Evolutionary conservation across 23 tunicate species (phyloP).

Genomic region (Ascidia mentula): DNA sequence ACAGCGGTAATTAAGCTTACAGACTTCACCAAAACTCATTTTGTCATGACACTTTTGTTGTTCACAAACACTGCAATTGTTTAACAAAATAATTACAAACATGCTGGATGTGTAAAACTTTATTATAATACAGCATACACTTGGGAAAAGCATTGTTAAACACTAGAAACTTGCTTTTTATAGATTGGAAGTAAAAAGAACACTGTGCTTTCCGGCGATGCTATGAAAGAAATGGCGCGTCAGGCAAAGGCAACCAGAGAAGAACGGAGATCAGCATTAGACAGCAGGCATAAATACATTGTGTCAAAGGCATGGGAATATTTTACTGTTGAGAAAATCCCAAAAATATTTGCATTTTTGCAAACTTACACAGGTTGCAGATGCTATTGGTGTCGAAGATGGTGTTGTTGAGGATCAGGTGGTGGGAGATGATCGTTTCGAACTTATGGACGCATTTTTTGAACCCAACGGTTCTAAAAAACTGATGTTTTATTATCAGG

Average conservation of each 20-base stretch:
- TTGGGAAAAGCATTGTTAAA: too few relatives aligned
- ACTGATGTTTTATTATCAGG: conserved; percentile 87
- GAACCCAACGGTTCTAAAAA: conserved; percentile 63
- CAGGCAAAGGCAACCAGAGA: conserved; percentile 79
- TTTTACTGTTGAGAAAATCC: too few relatives aligned
- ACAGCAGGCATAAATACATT: conserved; percentile 65
- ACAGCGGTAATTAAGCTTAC: conserved; percentile 27
- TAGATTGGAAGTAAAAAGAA: conserved; percentile 58
- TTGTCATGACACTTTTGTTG: too few relatives aligned
- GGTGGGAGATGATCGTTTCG: conserved; percentile 74
- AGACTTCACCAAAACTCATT: too few relatives aligned
- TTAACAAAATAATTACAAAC: too few relatives aligned
- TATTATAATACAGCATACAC: too few relatives aligned
- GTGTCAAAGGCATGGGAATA: conserved; percentile 44
- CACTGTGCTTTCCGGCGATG: conserved; percentile 74
- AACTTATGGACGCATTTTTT: conserved; percentile 67
- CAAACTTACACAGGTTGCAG: conserved; percentile 42
- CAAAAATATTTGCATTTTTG: not conserved
- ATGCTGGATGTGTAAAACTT: too few relatives aligned
- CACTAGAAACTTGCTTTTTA: not conserved
- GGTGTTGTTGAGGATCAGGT: conserved; percentile 58
- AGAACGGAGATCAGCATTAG: conserved; percentile 64
- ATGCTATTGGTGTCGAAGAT: conserved; percentile 69
- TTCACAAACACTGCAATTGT: too few relatives aligned
- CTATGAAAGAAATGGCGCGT: conserved; percentile 85